These are phyloP conservation scores for Tricholauxania praeusta DNA, from an alignment of 2,888 invertebrate species.

Conservation along the genomic window DNA sequence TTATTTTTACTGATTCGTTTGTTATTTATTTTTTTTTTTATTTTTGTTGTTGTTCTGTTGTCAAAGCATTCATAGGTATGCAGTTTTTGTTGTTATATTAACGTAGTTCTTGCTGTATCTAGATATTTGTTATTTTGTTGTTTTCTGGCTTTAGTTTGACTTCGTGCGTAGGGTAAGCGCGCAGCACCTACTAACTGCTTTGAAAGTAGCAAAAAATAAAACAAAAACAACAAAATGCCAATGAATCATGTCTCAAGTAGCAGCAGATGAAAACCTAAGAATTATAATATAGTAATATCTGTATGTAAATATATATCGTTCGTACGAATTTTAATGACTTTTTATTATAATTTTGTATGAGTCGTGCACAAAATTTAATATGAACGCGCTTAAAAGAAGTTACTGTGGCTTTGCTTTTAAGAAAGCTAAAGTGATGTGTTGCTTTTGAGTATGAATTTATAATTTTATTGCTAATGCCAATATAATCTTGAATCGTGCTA, in stretches of 20 bases:
- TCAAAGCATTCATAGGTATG: not conserved
- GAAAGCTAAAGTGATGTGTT: slow-evolving; percentile 4
- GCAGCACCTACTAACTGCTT: not conserved
- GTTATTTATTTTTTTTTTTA: slow-evolving; percentile 13
- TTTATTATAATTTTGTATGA: not conserved
- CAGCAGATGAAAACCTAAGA: not conserved
- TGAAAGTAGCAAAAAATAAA: not conserved
- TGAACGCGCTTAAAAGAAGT: slow-evolving; percentile 21
- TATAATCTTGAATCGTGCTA: too few species aligned
- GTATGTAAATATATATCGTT: not conserved
- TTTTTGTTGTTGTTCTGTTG: not conserved
- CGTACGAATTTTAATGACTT: not conserved
- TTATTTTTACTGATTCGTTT: slow-evolving; percentile 1
- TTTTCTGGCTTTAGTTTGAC: slow-evolving; percentile 6
- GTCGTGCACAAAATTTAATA: slow-evolving; percentile 19
- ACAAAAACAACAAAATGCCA: slow-evolving; percentile 4
- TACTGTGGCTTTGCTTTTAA: not conserved
- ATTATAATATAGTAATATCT: not conserved
- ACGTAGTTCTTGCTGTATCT: not conserved
- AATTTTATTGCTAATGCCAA: not conserved
- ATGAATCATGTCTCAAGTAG: slow-evolving; percentile 33
- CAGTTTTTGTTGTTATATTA: slow-evolving; percentile 3
- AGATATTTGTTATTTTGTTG: not conserved
- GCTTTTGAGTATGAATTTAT: not conserved
- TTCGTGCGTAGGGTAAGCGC: slow-evolving; percentile 18